phyloP scores from a whole-genome alignment of 2,113 vertebrate species.

The Saguinus imperator region DNA sequence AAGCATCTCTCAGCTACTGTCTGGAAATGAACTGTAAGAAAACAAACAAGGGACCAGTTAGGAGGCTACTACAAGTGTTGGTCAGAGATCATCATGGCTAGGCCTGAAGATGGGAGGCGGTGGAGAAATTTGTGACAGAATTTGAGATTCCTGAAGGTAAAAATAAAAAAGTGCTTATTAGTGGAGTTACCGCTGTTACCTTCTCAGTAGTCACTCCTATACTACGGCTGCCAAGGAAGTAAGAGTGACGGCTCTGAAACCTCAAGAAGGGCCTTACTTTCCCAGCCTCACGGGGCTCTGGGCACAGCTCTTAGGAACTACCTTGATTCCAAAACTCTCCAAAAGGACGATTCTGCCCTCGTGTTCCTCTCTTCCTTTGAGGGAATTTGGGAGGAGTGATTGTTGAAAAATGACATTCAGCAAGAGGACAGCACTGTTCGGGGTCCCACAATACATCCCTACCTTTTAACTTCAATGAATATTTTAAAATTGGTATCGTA shows the following conservation, averaged over 20 bases:
- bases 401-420: not conserved
- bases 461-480: not conserved
- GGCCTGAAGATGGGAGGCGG: not conserved
- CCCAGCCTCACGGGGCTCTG: not conserved
- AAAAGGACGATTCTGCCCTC: not conserved
- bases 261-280: not conserved
- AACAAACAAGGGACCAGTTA: not conserved
- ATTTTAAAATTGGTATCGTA: not conserved
- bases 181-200: not conserved
- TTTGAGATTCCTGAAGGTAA: not conserved
- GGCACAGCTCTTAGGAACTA: not conserved
- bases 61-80: not conserved
- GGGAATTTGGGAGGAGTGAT: not conserved
- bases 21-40: not conserved
- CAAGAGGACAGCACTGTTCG: not conserved
- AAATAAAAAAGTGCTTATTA: not conserved
- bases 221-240: not conserved
- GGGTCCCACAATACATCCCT: not conserved
- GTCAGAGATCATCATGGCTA: not conserved
- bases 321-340: not conserved
- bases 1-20: not conserved
- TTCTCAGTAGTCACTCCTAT: not conserved
- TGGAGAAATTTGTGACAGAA: not conserved
- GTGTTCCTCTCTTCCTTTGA: not conserved
- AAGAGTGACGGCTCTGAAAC: not conserved